These are phyloP conservation scores for Sebastes kiyomatsui DNA, from an alignment of 2,797 vertebrate species.

Conservation along the genomic window DNA sequence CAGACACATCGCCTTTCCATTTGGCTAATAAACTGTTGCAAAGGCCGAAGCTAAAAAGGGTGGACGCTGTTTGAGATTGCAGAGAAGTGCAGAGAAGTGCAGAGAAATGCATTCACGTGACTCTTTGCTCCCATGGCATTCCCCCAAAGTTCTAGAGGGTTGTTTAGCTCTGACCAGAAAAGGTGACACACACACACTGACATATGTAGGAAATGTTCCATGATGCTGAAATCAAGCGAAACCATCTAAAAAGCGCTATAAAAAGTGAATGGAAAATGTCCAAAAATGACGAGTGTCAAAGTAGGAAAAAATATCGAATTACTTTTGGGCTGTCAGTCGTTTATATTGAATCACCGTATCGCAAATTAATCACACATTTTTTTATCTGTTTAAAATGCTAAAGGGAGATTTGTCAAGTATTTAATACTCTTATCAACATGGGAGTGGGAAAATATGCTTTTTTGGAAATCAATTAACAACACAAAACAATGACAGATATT, in stretches of 20 bases:
- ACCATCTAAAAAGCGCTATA: neutral
- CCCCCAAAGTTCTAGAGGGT: neutral
- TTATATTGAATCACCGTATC: too few species aligned
- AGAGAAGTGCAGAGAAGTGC: neutral
- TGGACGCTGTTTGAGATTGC: neutral
- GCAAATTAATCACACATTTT: too few species aligned
- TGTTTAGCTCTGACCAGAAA: neutral
- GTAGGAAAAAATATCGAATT: neutral
- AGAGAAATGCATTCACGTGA: neutral
- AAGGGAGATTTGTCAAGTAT: too few species aligned
- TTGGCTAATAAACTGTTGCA: constrained; percentile 29
- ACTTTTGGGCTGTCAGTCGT: too few species aligned
- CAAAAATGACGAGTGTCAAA: too few species aligned
- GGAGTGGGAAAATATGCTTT: too few species aligned
- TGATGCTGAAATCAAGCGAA: neutral
- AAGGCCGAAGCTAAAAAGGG: neutral
- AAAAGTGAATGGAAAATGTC: constrained; percentile 1
- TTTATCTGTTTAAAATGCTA: too few species aligned
- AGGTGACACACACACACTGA: neutral
- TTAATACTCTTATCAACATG: too few species aligned
- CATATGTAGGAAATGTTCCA: neutral
- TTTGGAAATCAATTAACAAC: too few species aligned
- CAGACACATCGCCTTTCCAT: neutral
- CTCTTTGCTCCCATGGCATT: neutral
- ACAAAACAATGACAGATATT: too few species aligned